A percentile compares a stretch with the other conserved stretches of the same genome.
These are phyloP conservation scores for Phrynosoma blainvillii DNA, from an alignment of 2,113 vertebrate genomes.

Conservation along the genomic window DNA sequence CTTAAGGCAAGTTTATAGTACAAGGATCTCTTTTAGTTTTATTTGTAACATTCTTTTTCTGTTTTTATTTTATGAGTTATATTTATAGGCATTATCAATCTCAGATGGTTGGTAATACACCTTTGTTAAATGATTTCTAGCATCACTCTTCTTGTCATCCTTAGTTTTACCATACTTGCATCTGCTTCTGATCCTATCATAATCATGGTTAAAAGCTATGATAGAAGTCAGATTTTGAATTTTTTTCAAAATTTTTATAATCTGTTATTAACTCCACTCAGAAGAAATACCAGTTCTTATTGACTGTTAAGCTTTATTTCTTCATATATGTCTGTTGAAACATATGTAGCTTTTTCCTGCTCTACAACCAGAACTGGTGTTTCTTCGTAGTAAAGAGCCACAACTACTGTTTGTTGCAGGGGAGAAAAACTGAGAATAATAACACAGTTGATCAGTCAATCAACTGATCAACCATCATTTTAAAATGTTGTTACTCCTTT, in stretches of 20 bases:
- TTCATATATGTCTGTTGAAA: background rate
- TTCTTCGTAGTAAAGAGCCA: no score
- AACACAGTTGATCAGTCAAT: no score
- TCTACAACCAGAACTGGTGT: no score
- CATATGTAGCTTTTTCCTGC: no score
- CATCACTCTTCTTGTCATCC: slow-evolving; percentile 34
- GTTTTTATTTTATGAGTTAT: slow-evolving; percentile 31
- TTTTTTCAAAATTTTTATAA: background rate
- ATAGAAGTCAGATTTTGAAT: background rate
- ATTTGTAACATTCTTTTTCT: background rate
- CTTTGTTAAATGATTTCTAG: slow-evolving; percentile 10
- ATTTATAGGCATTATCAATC: slow-evolving; percentile 40
- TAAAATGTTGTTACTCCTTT: no score
- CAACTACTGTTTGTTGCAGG: no score
- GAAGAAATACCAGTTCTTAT: background rate
- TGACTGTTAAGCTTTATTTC: background rate
- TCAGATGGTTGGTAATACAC: slow-evolving; percentile 33
- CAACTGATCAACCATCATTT: no score
- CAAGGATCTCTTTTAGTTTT: slow-evolving; percentile 44
- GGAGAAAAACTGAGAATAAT: no score
- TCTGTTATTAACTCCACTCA: background rate
- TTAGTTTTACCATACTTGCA: slow-evolving; percentile 37
- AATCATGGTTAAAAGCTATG: background rate
- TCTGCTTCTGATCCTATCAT: background rate
- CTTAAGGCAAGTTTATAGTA: slow-evolving; percentile 46